Evolutionary conservation across 2,888 invertebrate genomes (phyloP), one percentile per base, ranked within the genome.

Genomic region (Himalopsyche japonica): DNA sequence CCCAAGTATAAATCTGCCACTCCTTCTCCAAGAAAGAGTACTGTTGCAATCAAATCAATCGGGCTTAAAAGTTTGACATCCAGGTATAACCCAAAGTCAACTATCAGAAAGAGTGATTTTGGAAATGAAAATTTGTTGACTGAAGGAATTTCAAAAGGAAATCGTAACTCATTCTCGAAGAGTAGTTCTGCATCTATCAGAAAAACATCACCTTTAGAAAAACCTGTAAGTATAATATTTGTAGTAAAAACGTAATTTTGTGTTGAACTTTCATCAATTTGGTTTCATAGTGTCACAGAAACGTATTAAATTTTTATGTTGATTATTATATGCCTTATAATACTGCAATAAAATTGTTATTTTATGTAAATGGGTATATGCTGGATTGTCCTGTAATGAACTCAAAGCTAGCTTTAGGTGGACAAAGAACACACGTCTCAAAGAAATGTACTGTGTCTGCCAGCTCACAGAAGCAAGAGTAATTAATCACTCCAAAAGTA

Each of bases 151-250:
- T 64, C 79, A 43, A 77, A 79, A 30, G 83, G 83, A 70, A 81
- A 49, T 43, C 37, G 27, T 2, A 70, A 27, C 27, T 70, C 30
- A 57, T 32, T 30, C 20, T 34, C 70, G 15, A 86, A 81, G 79
- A 79, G 76, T 43, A 84, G 82, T n/a, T 76, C 84, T n/a, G 20
- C 82, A 30, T 79, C 84, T 27, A 57, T 76, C 15, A 81, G 76
- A n/a, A 85, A 83, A 80, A 47, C 12, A 12, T 70, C 27, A 15
- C 30, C 70, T 24, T 27, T 70, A 70, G 80, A 24, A 49, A 89
- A 90, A n/a, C 88, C 89, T 10, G 91, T 92, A 76, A 90, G 89
- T 88, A 92, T 91, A 88, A 32, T 32, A 32, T 32, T 92, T 84
- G 90, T 90, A 87, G 90, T 91, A 57, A 89, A 91, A 87, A 91